Evolutionary conservation across 1,140 invertebrate species (phyloP), one percentile per base, ranked within the genome.

Genomic region (Leucophenga varia): DNA sequence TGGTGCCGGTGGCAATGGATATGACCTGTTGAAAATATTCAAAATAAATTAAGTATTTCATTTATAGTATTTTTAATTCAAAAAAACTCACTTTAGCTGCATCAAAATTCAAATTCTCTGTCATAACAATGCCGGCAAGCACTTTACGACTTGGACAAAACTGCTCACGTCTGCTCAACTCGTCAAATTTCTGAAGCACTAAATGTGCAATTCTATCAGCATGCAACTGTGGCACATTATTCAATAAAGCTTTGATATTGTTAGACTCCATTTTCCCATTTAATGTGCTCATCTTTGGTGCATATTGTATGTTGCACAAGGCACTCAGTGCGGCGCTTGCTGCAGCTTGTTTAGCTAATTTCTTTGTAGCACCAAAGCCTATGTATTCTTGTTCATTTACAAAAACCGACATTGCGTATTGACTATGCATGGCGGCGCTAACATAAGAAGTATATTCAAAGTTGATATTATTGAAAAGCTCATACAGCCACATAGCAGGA

Each of bases 51-150:
- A 35, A 19, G 64, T n/a, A n/a, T n/a, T n/a, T n/a, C n/a, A n/a
- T n/a, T n/a, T n/a, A n/a, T n/a, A 45, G n/a, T n/a, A n/a, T n/a
- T n/a, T n/a, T n/a, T n/a, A n/a, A n/a, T n/a, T n/a, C n/a, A n/a
- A n/a, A n/a, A 9, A 10, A n/a, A 39, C 64, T 52, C 34, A 81
- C 78, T 79, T 77, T 76, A 45, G 81, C 76, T 44, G 76, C 75
- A 49, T 79, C 74, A 20, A 79, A 65, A 60, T 81, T 79, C 42
- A 79, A 69, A 47, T 86, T 84, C 21, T 80, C 81, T 1, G 89
- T 93, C 81, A 94, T 88, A 3, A 95, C 91, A 54, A 97, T 86
- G 2, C 92, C 93, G 17, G 93, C 91, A 2, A 95, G 72, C n/a
- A 95, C 92, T 76, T 95, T 94, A 49, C 90, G 79, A 51, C 88